Evolutionary conservation across 92 coral and sea anemone genomes (phyloP).

Genomic region (Diadumene lineata): DNA sequence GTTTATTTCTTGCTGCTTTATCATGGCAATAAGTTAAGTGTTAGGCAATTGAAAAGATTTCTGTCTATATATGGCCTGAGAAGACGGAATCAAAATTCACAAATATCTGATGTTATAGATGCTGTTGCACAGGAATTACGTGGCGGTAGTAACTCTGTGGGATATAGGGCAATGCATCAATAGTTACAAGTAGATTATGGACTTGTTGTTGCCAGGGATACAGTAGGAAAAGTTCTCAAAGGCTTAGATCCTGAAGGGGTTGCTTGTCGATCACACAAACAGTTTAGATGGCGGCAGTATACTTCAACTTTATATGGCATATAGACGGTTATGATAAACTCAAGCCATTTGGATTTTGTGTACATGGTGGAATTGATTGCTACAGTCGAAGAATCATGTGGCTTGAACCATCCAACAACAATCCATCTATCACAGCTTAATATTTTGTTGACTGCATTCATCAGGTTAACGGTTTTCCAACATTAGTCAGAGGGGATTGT

Average conservation of each 20-base stretch:
- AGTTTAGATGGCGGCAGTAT: conserved; percentile 35
- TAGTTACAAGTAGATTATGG: conserved; percentile 16
- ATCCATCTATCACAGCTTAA: conserved; percentile 37
- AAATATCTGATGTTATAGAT: conserved; percentile 13
- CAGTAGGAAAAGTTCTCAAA: conserved; percentile 27
- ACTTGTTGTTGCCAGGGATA: conserved; percentile 32
- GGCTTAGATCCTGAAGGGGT: conserved; percentile 53
- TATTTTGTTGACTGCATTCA: conserved; percentile 32
- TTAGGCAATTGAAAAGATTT: conserved; percentile 27
- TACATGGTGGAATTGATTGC: conserved; percentile 45
- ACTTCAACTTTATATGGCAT: conserved; percentile 44
- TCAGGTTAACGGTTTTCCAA: conserved; percentile 25
- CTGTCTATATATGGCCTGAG: background rate
- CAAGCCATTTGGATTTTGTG: conserved; percentile 41
- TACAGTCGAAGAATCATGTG: conserved; percentile 54
- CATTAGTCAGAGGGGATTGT: conserved; percentile 31
- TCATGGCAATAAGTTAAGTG: conserved; percentile 28
- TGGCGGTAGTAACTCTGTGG: conserved; percentile 44
- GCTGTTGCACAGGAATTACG: conserved; percentile 24
- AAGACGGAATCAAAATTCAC: background rate
- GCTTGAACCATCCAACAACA: conserved; percentile 45
- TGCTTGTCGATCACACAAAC: conserved; percentile 16
- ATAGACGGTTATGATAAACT: conserved; percentile 45
- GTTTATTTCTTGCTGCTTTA: conserved; percentile 1
- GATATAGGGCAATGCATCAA: conserved; percentile 47